A percentile compares a stretch with the other conserved stretches of the same genome.
These are phyloP conservation scores for Formica aserva DNA, from an alignment of 2,888 invertebrate genomes.

Conservation along the genomic window DNA sequence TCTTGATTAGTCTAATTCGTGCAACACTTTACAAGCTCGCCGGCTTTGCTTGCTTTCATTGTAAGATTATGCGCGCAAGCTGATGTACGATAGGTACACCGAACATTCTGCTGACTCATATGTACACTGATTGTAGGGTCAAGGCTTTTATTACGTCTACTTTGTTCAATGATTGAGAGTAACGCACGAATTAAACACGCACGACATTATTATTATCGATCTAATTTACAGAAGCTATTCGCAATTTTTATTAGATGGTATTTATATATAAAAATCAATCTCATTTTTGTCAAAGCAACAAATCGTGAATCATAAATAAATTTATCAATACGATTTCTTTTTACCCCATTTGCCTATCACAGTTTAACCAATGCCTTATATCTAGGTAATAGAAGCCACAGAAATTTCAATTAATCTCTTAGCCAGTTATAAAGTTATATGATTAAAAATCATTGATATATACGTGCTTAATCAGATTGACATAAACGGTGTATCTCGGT, in stretches of 20 bases:
- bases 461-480: not conserved
- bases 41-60: conserved; percentile 30
- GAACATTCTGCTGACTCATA: conserved; percentile 34
- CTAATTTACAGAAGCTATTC: conserved; percentile 8
- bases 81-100: conserved; percentile 37
- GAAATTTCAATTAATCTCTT: conserved; percentile 23
- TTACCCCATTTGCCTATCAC: not conserved
- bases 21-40: conserved; percentile 52
- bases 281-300: not conserved
- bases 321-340: not conserved
- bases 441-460: not conserved
- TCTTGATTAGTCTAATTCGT: conserved; percentile 52
- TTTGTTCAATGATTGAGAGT: not conserved
- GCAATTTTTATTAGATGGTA: not conserved
- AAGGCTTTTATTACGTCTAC: conserved; percentile 37
- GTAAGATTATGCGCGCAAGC: conserved; percentile 41
- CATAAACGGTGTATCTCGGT: not conserved
- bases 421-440: not conserved
- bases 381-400: conserved; percentile 6
- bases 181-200: conserved; percentile 8
- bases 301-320: not conserved
- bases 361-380: not conserved
- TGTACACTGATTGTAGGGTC: conserved; percentile 36
- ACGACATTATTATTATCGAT: not conserved
- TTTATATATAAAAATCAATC: not conserved